Base-by-base conservation (phyloP, 2,888 invertebrate genomes). In the Nymphalis urticae region DNA sequence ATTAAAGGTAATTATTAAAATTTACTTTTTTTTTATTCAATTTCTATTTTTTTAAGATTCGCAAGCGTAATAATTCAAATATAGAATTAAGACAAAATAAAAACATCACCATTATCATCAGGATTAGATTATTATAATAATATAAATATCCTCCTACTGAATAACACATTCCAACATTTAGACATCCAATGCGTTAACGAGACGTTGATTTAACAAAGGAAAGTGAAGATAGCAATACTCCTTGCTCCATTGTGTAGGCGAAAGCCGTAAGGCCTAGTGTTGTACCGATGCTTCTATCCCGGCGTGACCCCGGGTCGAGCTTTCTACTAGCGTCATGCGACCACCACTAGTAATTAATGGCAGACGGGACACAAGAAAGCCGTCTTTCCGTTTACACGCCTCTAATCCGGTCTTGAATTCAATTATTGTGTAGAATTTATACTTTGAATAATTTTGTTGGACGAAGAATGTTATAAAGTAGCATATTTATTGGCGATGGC, bases 221-320 rank as follows among this genome's bases (percentile, higher is more conserved):
- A 71, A 71, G 71, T 71, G 71, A 68, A 68, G 68, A 66, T 66
- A 71, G 65, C 53, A 53, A 54, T 62, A 51, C 36, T 36, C 58
- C 54, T 63, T 60, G 24, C 60, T 48, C 59, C 68, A 70, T 65
- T 64, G 72, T 66, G 66, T 67, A 66, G 65, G 72, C 72, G 72
- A 72, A 72, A 72, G 70, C 67, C 61, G 17, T 21, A 47, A 51
- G 59, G 65, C 48, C 65, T 71, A 68, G 71, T 68, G 72, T 54
- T 62, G 64, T 64, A 62, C 63, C 47, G 62, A 56, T 60, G 72
- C 48, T 51, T 72, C 76, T 79, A 78, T 76, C 77, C 78, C 72
- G 72, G 66, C 81, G 85, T 82, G 87, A 85, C 88, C 87, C 76
- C 58, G 74, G 89, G 89, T 88, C 88, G 81, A 80, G 83, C 88